Base-by-base conservation (phyloP, 2,888 invertebrate genomes). In the Tryphoninae sp. region DNA sequence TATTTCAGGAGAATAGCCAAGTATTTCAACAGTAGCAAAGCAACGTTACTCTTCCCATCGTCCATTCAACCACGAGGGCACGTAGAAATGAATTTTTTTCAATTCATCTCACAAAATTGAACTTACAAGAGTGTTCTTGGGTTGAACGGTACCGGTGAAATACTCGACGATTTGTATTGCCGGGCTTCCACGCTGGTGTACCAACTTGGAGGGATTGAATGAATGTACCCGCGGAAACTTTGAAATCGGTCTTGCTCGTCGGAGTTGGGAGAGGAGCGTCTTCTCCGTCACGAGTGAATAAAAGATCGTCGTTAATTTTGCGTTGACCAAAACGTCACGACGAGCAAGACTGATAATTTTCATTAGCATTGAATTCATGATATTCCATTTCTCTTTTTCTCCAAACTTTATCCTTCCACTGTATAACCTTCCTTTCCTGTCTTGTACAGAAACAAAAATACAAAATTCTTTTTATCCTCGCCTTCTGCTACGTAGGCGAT, bases 21-120 rank as follows among this genome's bases (percentile, higher is more conserved):
- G 22, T 16, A 55, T 55, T 16, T 55, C 22, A 16, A 16, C n/a
- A 62, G 62, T 33, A 42, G 33, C 26, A 42, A 19, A n/a, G 0
- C 62, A 8, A 11, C 13, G 3, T 16, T 11, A 9, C 45, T 45
- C 45, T 13, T 45, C 7, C 13, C 45, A 13, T 45, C 45, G 45
- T 45, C 7, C 13, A 45, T 45, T 45, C 45, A 45, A 2, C 13
- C 45, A 45, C 45, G 45, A 3, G 45, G 6, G 22, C 9, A 40
- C 33, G n/a, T 16, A 1, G 33, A 16, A 64, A 40, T 23, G 45
- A 45, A 45, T 45, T 45, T 42, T 64, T 64, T 64, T 11, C 64
- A 45, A 64, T 64, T 13, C 40, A 64, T 64, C 42, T 45, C 11
- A 8, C 64, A 19, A 22, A 64, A 64, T 45, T 42, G 33, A 40